phyloP scores from a whole-genome alignment of 2,797 vertebrate genomes.

The Schizothorax lantsangensis region DNA sequence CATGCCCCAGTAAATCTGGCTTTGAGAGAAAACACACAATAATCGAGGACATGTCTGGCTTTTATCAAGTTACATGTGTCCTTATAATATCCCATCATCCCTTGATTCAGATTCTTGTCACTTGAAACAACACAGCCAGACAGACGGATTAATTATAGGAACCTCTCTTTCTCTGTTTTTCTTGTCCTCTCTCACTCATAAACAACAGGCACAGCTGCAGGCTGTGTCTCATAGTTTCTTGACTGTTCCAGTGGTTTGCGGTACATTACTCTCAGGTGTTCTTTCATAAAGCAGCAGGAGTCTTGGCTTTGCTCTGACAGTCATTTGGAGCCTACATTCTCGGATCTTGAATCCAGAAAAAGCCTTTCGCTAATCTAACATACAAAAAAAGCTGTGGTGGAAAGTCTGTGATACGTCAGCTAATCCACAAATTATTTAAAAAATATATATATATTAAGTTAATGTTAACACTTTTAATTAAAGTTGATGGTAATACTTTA shows the following conservation, averaged over 20 bases:
- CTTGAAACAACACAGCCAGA: constrained; percentile 14
- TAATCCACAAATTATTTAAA: constrained; percentile 25
- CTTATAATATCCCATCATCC: constrained; percentile 19
- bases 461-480: neutral
- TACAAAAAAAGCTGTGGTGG: constrained; percentile 1
- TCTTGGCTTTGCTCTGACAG: constrained; percentile 42
- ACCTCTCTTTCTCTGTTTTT: neutral
- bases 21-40: neutral
- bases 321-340: constrained; percentile 28
- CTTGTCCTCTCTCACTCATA: neutral
- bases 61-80: neutral
- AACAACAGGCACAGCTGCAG: constrained; percentile 26
- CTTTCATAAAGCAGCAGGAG: constrained; percentile 40
- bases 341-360: constrained; percentile 14
- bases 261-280: constrained; percentile 53
- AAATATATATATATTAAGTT: neutral
- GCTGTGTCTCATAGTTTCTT: constrained; percentile 14
- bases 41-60: neutral
- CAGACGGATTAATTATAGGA: constrained; percentile 21
- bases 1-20: neutral
- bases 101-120: constrained; percentile 14
- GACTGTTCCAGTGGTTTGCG: constrained; percentile 35
- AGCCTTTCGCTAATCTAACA: constrained; percentile 23
- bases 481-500: neutral
- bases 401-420: constrained; percentile 1